Evolutionary conservation across 2,888 invertebrate species (phyloP).

Genomic region (Rhodophaea formosa): DNA sequence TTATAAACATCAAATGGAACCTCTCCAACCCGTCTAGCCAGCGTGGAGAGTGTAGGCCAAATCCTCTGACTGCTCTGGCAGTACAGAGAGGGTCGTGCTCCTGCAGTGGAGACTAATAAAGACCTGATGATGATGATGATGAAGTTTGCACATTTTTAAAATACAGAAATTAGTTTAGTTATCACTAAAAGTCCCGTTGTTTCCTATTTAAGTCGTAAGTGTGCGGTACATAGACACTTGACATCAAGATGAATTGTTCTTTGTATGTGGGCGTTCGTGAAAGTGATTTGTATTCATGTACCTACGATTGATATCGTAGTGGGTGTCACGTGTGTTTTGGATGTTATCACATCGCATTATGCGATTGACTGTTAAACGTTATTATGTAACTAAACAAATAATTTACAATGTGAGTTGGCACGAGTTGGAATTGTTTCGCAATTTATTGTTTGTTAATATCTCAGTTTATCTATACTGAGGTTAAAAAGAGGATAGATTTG

Average conservation of each 20-base stretch:
- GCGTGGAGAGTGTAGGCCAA: too few species aligned
- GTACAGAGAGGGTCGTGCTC: too few species aligned
- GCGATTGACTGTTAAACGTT: slow-evolving; percentile 18
- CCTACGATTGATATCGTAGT: slow-evolving; percentile 52
- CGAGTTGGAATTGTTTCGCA: neutral
- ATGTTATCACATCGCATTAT: slow-evolving; percentile 32
- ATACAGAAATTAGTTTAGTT: too few species aligned
- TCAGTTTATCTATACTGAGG: too few species aligned
- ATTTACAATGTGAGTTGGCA: slow-evolving; percentile 10
- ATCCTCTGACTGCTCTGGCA: too few species aligned
- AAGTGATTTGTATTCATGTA: slow-evolving; percentile 47
- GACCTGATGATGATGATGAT: too few species aligned
- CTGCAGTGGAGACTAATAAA: too few species aligned
- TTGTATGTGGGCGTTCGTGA: slow-evolving; percentile 48
- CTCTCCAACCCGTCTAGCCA: too few species aligned
- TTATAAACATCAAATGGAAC: too few species aligned
- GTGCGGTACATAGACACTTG: neutral
- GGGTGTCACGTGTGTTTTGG: slow-evolving; percentile 53
- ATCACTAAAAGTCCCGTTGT: too few species aligned
- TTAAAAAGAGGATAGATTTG: too few species aligned
- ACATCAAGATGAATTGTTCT: slow-evolving; percentile 5
- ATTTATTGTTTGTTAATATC: neutral
- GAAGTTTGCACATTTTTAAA: too few species aligned
- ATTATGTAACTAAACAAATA: slow-evolving; percentile 25
- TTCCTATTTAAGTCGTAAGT: neutral